Conservation (phyloP, 2,888 invertebrate genomes). For the Dynastes tityus region DNA sequence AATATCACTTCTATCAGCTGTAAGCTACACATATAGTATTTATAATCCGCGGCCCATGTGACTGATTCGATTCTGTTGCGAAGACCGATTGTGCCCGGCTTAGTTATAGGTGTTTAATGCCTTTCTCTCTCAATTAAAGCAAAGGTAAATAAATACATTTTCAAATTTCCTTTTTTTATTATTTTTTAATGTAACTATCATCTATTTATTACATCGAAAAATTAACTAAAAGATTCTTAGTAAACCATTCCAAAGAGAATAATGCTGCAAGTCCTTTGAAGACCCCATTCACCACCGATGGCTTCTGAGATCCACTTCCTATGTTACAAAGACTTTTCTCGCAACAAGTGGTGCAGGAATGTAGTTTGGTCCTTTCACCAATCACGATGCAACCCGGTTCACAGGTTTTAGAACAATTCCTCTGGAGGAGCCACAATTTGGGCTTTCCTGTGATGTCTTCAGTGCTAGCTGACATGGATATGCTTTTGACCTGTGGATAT, state of each 20-base stretch:
- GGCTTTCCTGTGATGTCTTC: constrained; percentile 85
- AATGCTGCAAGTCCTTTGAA: constrained; percentile 7
- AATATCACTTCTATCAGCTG: too few species aligned
- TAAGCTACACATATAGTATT: too few species aligned
- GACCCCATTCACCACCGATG: background rate
- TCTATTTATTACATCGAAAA: constrained; percentile 14
- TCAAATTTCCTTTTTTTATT: too few species aligned
- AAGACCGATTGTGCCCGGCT: too few species aligned
- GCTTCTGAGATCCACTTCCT: constrained; percentile 68
- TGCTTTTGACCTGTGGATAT: constrained; percentile 73
- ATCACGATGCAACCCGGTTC: constrained; percentile 92
- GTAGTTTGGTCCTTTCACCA: constrained; percentile 90
- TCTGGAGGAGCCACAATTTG: constrained; percentile 87
- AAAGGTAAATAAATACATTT: too few species aligned
- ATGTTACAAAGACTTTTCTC: constrained; percentile 85
- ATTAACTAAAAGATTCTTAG: background rate
- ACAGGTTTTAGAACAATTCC: constrained; percentile 88
- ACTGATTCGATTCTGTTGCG: too few species aligned
- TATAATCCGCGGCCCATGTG: too few species aligned
- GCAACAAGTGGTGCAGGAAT: constrained; percentile 91
- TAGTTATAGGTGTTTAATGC: too few species aligned
- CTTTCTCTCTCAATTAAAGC: too few species aligned
- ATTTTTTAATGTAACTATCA: background rate
- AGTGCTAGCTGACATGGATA: constrained; percentile 87
- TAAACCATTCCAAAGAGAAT: background rate